Percentiles rank a stretch among this genome's conserved stretches.
Evolutionary conservation across 1,140 invertebrate species (phyloP).

Genomic region (Drosophila mauritiana): DNA sequence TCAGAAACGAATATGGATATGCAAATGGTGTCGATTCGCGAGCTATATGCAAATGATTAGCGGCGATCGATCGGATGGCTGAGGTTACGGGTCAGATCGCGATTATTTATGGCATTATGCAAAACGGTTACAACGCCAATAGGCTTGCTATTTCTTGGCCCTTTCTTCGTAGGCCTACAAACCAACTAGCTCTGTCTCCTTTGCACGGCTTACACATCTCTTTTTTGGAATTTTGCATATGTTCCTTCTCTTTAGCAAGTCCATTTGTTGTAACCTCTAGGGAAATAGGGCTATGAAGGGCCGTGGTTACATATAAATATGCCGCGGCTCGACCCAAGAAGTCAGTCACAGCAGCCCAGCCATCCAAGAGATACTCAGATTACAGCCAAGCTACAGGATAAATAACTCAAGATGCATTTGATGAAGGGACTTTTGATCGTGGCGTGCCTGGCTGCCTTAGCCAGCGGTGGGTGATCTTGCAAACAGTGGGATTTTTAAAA

Average conservation of each 20-base stretch:
- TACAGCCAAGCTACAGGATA: constrained; percentile 2
- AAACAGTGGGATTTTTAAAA: background rate
- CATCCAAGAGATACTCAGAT: constrained; percentile 43
- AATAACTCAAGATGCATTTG: constrained; percentile 51
- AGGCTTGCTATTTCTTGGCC: constrained; percentile 10
- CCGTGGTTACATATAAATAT: constrained; percentile 65
- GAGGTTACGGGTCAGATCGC: constrained; percentile 53
- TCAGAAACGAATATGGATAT: constrained; percentile 61
- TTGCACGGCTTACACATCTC: background rate
- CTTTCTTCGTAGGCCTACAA: constrained; percentile 27
- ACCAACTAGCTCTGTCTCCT: background rate
- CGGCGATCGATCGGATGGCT: constrained; percentile 31
- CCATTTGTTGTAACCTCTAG: constrained; percentile 14
- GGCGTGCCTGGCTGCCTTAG: constrained; percentile 59
- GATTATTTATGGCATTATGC: constrained; percentile 77
- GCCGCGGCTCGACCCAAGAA: constrained; percentile 42
- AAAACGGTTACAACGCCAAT: constrained; percentile 54
- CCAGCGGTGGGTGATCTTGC: constrained; percentile 47
- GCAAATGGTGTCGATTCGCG: constrained; percentile 53
- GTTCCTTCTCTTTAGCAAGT: background rate
- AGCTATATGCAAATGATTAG: constrained; percentile 37
- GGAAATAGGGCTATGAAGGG: constrained; percentile 18
- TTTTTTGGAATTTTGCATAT: background rate
- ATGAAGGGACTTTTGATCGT: constrained; percentile 56
- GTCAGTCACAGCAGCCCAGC: constrained; percentile 65